Conservation (phyloP, 2,113 vertebrate genomes). For the Columba livia region DNA sequence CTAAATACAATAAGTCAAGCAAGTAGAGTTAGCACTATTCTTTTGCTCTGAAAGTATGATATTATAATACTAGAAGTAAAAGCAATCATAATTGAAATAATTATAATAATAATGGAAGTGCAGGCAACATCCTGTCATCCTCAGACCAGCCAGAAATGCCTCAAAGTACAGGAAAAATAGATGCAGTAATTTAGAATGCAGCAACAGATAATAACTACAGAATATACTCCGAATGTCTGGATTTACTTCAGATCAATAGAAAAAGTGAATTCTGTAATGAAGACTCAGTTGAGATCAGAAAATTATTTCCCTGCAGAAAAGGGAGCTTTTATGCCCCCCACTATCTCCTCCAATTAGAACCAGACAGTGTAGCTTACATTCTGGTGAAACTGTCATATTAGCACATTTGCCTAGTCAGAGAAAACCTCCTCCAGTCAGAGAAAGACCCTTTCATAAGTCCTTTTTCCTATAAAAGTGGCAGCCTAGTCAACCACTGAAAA, state of each 20-base stretch:
- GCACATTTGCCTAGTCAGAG: neutral
- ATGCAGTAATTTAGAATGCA: neutral
- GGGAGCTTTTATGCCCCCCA: neutral
- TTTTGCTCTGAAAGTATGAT: neutral
- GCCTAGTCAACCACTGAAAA: neutral
- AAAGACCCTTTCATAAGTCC: neutral
- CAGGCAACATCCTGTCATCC: neutral
- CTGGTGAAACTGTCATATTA: rapidly evolving
- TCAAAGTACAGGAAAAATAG: neutral
- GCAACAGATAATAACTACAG: neutral
- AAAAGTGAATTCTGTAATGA: neutral
- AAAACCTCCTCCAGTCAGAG: neutral
- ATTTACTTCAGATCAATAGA: neutral
- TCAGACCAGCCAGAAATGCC: neutral
- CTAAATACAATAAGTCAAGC: neutral
- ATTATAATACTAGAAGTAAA: neutral
- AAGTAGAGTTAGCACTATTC: neutral
- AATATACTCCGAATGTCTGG: neutral
- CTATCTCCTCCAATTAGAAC: neutral
- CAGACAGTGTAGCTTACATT: neutral
- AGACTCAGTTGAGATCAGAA: neutral
- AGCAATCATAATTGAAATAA: neutral
- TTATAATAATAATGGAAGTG: neutral
- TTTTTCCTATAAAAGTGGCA: neutral
- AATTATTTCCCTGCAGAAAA: neutral